Base-by-base conservation (phyloP, 2,797 vertebrate genomes). In the Gallinago nigripennis region DNA sequence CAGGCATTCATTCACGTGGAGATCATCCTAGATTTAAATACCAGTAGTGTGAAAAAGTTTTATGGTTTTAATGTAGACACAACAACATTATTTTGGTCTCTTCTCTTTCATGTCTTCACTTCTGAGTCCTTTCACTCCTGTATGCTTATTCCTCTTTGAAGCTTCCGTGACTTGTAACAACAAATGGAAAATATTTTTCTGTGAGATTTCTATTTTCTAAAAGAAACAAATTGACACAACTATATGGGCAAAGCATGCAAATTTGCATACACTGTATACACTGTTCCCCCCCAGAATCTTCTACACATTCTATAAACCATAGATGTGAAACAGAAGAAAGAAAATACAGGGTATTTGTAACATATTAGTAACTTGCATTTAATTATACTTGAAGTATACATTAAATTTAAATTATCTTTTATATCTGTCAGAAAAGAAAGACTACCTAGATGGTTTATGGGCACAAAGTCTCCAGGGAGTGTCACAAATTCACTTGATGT, bases 351-450 rank as follows among this genome's bases (percentile, higher is more conserved):
- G 71, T 65, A 90, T 84, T 90, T 93, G 60, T 45, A 88, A 73
- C 18, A 43, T 88, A 82, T 91, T 95, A 92, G 50, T 69, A 96
- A 78, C 57, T 89, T 83, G 54, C 11, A 83, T 95, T 95, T 95
- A 96, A 97, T 95, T 95, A 97, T 92, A 94, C 65, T 94, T 85
- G 66, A 90, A 93, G 50, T 94, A 95, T 92, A 95, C 89, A 92
- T 93, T 92, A 97, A 95, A 94, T 92, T 95, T 87, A 76, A 66
- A 97, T 97, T 91, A 94, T 88, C 84, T 93, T 72, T 94, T 88
- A 92, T 61, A 66, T 90, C 83, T 95, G 92, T 93, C 96, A 95
- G 92, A 96, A 95, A 83, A 97, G 87, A 96, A 86, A 20, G 57
- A 95, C 90, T 95, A 83, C 28, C 41, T 94, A 61, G 72, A 69